Evolutionary conservation across 2,113 vertebrate genomes (phyloP), one percentile per base, ranked within the genome.

Genomic region (Saccopteryx leptura): DNA sequence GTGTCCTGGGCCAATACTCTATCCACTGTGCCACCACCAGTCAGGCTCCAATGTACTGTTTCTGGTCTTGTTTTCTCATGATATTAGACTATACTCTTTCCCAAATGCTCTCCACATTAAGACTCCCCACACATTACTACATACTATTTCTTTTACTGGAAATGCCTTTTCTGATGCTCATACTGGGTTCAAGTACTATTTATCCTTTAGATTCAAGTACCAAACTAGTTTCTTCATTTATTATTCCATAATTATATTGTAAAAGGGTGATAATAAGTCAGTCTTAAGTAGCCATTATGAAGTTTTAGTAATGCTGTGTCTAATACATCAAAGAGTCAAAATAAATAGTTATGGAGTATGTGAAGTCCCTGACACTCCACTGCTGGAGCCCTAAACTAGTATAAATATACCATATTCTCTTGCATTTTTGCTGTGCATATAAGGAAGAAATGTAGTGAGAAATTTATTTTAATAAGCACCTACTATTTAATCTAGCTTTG

Each of bases 11-110:
- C 39, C 39, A 39, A 39, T 3, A 39, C 39, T 39, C 39, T 39
- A 39, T 39, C 39, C 39, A 39, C 39, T 39, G 39, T 39, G 39
- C 39, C 3, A 39, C 39, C 39, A 39, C 39, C 39, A 39, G 39
- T 39, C 39, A 39, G 12, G 12, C 39, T 26, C 58, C 26, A 46
- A 56, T n/a, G 56, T 87, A 71, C 5, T 91, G 88, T 84, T 71
- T 61, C 65, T 68, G 14, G 54, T 89, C 28, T 91, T 8, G 1
- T 94, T 89, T 95, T 89, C 71, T 69, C 91, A 79, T 15, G 52
- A 79, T 23, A 87, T 54, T 31, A 63, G 7, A 87, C 13, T 21
- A 28, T 9, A 18, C 7, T 56, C 4, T 56, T 88, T 81, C 50
- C 13, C 39, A 89, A 78, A 76, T 31, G 15, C 31, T 52, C 12